Percentiles rank a stretch among this genome's conserved stretches.
phyloP scores from a whole-genome alignment of 2,113 vertebrate species.

The Gasterosteus nipponicus region DNA sequence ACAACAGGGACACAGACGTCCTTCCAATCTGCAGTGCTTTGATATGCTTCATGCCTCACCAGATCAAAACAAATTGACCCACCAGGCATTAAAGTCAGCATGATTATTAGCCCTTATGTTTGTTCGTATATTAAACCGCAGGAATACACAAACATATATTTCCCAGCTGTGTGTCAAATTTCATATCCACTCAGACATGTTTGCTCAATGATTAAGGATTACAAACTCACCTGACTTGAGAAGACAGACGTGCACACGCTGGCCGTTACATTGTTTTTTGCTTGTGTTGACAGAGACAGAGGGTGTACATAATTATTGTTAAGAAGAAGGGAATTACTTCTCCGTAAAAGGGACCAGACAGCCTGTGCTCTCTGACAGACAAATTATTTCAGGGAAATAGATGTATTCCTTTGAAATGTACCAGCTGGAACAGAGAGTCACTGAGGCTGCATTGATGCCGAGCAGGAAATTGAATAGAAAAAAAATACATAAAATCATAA shows the following conservation, averaged over 20 bases:
- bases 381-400: slow-evolving; percentile 35
- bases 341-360: slow-evolving; percentile 16
- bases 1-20: neutral
- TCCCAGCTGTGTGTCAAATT: slow-evolving; percentile 11
- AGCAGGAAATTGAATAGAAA: neutral
- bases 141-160: slow-evolving; percentile 21
- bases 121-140: slow-evolving; percentile 5
- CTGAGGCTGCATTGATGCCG: neutral
- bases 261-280: slow-evolving; percentile 36
- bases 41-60: slow-evolving; percentile 26
- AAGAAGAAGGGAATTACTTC: slow-evolving; percentile 27
- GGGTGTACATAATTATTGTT: slow-evolving; percentile 41
- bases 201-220: slow-evolving; percentile 54
- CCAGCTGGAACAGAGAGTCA: slow-evolving; percentile 1
- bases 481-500: neutral
- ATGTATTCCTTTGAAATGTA: slow-evolving; percentile 34
- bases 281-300: slow-evolving; percentile 43
- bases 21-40: slow-evolving; percentile 13
- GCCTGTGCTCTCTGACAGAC: slow-evolving; percentile 8
- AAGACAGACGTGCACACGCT: slow-evolving; percentile 2
- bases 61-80: slow-evolving; percentile 49
- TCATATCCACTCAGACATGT: neutral
- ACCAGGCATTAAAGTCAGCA: slow-evolving; percentile 11
- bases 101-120: slow-evolving; percentile 28
- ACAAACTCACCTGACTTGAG: slow-evolving; percentile 23